Conservation (phyloP, 2,888 invertebrate species). For the Agriopis marginaria region DNA sequence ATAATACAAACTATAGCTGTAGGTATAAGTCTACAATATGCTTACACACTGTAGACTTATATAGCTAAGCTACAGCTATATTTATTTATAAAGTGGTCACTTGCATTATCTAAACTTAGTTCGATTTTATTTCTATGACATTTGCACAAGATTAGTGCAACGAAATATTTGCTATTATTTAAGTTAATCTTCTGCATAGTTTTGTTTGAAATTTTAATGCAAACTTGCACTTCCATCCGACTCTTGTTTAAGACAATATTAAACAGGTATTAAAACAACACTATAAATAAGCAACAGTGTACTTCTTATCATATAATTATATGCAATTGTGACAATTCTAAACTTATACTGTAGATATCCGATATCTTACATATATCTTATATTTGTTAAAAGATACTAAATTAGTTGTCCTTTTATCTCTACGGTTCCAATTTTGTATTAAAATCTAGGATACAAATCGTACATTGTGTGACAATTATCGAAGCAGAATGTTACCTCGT, state of each 20-base stretch:
- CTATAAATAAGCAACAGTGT: neutral
- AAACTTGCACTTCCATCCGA: no score
- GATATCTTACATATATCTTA: constrained; percentile 40
- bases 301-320: constrained; percentile 31
- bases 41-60: no score
- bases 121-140: no score
- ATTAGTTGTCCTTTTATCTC: constrained; percentile 42
- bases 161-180: no score
- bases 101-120: no score
- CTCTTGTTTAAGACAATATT: neutral
- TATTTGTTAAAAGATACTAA: constrained; percentile 41
- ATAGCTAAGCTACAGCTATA: no score
- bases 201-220: no score
- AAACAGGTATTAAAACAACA: neutral
- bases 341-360: constrained; percentile 34
- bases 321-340: constrained; percentile 34
- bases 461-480: constrained; percentile 64
- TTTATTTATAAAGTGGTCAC: no score
- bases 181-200: no score
- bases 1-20: neutral
- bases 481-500: constrained; percentile 57
- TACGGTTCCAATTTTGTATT: constrained; percentile 42
- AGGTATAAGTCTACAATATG: neutral
- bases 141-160: no score
- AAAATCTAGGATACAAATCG: constrained; percentile 56